These are phyloP conservation scores for Cetonia aurata DNA, from an alignment of 2,888 invertebrate genomes.

Conservation along the genomic window DNA sequence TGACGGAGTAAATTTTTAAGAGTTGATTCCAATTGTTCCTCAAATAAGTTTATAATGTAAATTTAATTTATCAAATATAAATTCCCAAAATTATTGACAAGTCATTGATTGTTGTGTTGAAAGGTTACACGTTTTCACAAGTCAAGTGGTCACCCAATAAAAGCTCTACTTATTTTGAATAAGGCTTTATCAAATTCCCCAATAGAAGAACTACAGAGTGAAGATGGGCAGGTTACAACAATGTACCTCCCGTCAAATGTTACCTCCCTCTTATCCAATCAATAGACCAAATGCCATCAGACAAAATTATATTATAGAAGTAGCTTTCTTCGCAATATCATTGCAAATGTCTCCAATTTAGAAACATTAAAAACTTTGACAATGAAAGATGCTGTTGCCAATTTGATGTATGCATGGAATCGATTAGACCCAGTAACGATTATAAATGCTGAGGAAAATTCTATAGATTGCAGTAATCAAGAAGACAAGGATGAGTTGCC, in stretches of 20 bases:
- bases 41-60: neutral
- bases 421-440: neutral
- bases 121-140: neutral
- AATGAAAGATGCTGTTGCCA: neutral
- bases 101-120: neutral
- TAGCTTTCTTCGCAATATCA: no score
- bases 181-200: neutral
- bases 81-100: neutral
- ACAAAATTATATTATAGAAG: no score
- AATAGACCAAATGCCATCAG: neutral
- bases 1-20: neutral
- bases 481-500: neutral
- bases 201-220: neutral
- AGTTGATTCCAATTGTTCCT: no score
- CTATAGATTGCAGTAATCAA: neutral
- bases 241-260: neutral
- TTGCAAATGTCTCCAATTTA: no score
- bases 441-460: neutral
- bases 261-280: neutral
- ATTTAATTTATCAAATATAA: neutral
- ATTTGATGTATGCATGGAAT: neutral
- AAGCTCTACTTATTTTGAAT: no score
- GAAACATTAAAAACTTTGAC: neutral
- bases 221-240: no score
- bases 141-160: neutral